Conservation (phyloP, 2,888 invertebrate genomes). For the Trissolcus japonicus region DNA sequence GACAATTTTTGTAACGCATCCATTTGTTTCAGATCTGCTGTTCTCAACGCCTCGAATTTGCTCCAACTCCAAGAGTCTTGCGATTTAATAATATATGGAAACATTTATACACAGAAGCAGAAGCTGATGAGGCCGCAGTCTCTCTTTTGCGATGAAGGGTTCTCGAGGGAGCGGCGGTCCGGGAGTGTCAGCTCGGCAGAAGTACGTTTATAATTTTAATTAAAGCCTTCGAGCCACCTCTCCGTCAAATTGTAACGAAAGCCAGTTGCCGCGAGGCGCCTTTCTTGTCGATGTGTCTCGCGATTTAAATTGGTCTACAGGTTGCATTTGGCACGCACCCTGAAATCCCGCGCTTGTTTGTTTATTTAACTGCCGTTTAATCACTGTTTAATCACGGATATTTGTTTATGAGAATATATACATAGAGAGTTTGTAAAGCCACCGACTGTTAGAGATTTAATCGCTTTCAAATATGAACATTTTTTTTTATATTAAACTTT, state of each 20-base stretch:
- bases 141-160: conserved; percentile 31
- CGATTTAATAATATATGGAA: conserved; percentile 68
- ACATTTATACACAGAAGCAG: conserved; percentile 70
- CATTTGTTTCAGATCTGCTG: conserved; percentile 27
- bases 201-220: conserved; percentile 73
- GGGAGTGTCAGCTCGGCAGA: conserved; percentile 42
- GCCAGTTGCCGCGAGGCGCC: conserved; percentile 45
- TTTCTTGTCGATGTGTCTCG: conserved; percentile 46
- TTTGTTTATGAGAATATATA: conserved; percentile 25
- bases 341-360: conserved; percentile 31
- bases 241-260: conserved; percentile 56
- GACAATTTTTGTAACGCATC: neutral
- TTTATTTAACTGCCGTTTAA: conserved; percentile 27
- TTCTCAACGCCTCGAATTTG: conserved; percentile 30
- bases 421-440: neutral
- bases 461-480: too few relatives aligned
- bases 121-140: conserved; percentile 44
- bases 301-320: conserved; percentile 52
- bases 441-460: too few relatives aligned
- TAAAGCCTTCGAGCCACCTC: conserved; percentile 69
- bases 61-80: conserved; percentile 33
- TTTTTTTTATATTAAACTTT: too few relatives aligned
- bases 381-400: conserved; percentile 31
- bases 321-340: conserved; percentile 50
- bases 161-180: conserved; percentile 59